A percentile compares a stretch with the other conserved stretches of the same genome.
Evolutionary conservation across 2,113 vertebrate species (phyloP).

Genomic region (Apteryx mantelli): DNA sequence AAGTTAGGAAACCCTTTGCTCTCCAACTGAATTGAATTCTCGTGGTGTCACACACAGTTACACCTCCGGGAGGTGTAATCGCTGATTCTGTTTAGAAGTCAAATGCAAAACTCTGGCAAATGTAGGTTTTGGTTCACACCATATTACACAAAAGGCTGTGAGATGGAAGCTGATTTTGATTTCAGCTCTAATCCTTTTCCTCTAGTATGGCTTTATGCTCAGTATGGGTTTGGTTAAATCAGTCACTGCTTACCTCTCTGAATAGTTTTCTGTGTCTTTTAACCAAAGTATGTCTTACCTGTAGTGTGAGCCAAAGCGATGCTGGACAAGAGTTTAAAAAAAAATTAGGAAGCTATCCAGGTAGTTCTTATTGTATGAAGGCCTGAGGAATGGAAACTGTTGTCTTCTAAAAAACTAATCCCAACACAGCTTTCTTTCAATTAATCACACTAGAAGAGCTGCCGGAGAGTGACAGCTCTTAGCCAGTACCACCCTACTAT

Average conservation of each 20-base stretch:
- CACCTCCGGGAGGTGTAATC: conserved; percentile 31
- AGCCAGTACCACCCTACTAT: background rate
- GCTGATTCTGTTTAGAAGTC: background rate
- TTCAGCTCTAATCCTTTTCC: background rate
- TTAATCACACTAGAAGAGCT: background rate
- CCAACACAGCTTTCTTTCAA: background rate
- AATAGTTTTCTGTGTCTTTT: background rate
- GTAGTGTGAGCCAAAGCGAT: background rate
- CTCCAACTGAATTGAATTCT: background rate
- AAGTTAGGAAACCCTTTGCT: background rate
- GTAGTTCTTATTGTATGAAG: background rate
- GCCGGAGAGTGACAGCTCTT: background rate
- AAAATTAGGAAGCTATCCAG: background rate
- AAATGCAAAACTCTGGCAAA: background rate
- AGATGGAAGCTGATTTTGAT: conserved; percentile 9
- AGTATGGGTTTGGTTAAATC: background rate
- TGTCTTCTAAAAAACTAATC: conserved; percentile 6
- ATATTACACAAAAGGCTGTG: background rate
- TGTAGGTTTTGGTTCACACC: background rate
- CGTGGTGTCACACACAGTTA: background rate
- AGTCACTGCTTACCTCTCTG: background rate
- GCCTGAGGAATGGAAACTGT: background rate
- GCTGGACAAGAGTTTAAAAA: conserved; percentile 16
- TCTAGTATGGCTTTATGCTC: background rate
- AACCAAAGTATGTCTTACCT: background rate